These are phyloP conservation scores for Semicossyphus pulcher DNA, from an alignment of 2,113 vertebrate species.

Conservation along the genomic window DNA sequence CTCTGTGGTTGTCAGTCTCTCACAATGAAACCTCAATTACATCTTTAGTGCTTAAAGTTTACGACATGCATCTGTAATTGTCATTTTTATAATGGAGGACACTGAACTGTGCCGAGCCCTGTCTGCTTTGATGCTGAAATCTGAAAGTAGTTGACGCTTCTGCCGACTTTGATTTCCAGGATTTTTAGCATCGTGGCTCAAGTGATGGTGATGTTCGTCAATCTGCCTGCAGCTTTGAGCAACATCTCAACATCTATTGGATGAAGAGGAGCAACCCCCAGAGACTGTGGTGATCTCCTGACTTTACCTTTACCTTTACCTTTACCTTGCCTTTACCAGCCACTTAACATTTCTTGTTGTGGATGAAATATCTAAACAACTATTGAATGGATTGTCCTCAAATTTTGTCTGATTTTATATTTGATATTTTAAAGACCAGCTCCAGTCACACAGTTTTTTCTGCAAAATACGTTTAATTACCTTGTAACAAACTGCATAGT, in stretches of 20 bases:
- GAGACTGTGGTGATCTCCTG: not conserved
- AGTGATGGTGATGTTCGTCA: not conserved
- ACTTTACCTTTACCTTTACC: not conserved
- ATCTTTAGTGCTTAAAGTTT: conserved; percentile 22
- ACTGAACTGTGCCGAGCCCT: not conserved
- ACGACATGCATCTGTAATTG: conserved; percentile 10
- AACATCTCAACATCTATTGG: not conserved
- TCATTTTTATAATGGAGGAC: conserved; percentile 6
- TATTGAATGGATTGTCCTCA: no score
- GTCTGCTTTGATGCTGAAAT: not conserved
- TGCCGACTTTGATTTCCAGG: not conserved
- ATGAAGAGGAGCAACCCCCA: conserved; percentile 2
- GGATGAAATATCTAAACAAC: no score
- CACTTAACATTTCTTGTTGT: no score
- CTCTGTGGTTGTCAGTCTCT: conserved; percentile 12
- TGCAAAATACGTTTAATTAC: no score
- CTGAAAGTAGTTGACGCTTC: not conserved
- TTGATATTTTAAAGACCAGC: no score
- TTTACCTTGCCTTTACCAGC: no score
- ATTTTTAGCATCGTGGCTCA: not conserved
- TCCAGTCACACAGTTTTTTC: no score
- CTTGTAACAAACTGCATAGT: no score
- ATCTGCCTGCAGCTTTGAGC: not conserved
- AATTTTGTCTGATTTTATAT: no score
- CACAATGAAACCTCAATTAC: conserved; percentile 8